Conservation (phyloP, 2,888 invertebrate genomes). For the Lithophane socia region DNA sequence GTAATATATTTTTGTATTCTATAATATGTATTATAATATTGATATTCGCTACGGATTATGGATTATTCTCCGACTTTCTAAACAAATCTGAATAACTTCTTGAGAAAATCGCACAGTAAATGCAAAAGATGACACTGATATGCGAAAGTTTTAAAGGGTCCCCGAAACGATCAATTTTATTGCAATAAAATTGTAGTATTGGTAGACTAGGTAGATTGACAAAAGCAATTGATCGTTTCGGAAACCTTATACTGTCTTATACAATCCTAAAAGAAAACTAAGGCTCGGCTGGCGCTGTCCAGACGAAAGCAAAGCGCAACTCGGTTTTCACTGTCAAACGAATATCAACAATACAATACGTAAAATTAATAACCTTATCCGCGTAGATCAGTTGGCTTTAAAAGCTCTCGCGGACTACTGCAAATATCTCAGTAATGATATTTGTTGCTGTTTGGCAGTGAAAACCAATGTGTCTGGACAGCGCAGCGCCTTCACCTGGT, state of each 20-base stretch:
- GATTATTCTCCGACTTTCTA: background rate
- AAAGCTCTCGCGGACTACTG: background rate
- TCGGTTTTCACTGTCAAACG: background rate
- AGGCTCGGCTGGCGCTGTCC: too few relatives aligned
- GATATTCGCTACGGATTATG: constrained; percentile 2
- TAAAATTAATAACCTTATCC: background rate
- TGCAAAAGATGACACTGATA: background rate
- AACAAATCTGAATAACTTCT: background rate
- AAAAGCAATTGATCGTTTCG: too few relatives aligned
- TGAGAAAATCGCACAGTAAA: background rate
- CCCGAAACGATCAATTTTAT: too few relatives aligned
- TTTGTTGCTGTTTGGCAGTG: too few relatives aligned
- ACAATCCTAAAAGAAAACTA: background rate
- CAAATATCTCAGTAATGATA: too few relatives aligned
- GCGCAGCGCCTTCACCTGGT: background rate
- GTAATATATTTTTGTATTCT: constrained; percentile 1
- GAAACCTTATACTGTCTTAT: too few relatives aligned
- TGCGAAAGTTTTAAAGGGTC: background rate
- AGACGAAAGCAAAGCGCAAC: too few relatives aligned
- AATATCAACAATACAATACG: background rate
- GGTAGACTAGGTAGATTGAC: too few relatives aligned
- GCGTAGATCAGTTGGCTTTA: too few relatives aligned
- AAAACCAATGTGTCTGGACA: too few relatives aligned
- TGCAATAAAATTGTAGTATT: too few relatives aligned
- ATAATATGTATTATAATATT: background rate